Evolutionary conservation across 92 coral and sea anemone genomes (phyloP), one percentile per base, ranked within the genome.

Genomic region (Actinostola sp.): DNA sequence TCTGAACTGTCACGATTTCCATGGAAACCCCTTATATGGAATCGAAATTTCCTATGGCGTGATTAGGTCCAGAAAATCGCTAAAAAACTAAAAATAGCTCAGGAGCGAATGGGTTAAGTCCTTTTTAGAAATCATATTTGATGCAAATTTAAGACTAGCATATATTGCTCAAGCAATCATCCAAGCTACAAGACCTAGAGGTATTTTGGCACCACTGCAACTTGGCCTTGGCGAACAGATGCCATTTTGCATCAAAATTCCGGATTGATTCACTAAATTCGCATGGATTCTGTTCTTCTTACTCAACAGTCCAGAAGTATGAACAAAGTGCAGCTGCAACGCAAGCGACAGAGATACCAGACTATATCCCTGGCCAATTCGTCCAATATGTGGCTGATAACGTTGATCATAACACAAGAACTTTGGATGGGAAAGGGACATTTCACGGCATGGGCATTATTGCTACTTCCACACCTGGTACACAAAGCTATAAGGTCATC

Each of bases 241-340:
- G 80, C 80, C 80, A 53, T 26, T 71, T 72, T 31, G 70, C 57
- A n/a, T 80, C 85, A 24, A 72, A 72, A 33, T 72, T 61, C 43
- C 44, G 71, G 26, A 43, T 80, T 26, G 85, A 80, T 55, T 30
- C 65, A 19, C 66, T 80, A 24, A 33, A 71, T 43, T 38, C 73
- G 66, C 72, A 61, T 33, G 85, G 85, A 29, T 80, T 71, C 65
- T 80, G 80, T 32, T 49, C 73, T 24, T 80, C 85, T 9, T 80
- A 81, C 34, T 31, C 15, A 3, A 64, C 66, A 14, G 80, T 80
- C 42, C 64, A 72, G 46, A 80, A 54, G 14, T 80, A 46, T 61
- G 85, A 80, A 52, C 28, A 58, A 28, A 51, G 73, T 26, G 85
- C 79, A 24, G 79, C 80, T 2, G 73, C 64, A 12, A 60, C 61